A percentile compares a stretch with the other conserved stretches of the same genome.
Conservation (phyloP, 2,888 invertebrate species). For the Tridacna gigas region DNA sequence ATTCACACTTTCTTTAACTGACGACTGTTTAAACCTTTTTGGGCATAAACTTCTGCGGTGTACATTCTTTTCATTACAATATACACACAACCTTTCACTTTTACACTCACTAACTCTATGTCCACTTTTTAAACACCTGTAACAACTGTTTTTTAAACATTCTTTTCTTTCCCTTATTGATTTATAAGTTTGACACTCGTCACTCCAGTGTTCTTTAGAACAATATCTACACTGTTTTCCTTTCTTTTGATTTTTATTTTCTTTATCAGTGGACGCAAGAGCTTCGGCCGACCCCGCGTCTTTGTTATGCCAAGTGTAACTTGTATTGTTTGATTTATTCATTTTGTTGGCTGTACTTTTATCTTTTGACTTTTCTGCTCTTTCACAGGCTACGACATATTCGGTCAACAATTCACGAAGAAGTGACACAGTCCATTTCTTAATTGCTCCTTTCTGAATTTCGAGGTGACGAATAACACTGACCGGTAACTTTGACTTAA, state of each 20-base stretch:
- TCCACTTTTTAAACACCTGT: conserved; percentile 26
- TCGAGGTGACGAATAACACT: conserved; percentile 35
- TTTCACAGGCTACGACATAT: conserved; percentile 35
- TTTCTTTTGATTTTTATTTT: neutral
- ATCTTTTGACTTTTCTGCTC: conserved; percentile 8
- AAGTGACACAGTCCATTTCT: conserved; percentile 12
- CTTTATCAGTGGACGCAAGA: neutral
- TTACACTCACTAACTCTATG: conserved; percentile 8
- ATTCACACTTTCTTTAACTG: neutral
- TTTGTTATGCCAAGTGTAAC: neutral
- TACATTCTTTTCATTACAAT: conserved; percentile 7
- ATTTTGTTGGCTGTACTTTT: neutral
- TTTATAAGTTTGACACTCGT: conserved; percentile 29
- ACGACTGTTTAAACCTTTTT: conserved; percentile 25
- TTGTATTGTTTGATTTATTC: neutral
- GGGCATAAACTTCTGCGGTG: conserved; percentile 20
- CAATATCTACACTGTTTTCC: conserved; percentile 33
- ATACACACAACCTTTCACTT: neutral
- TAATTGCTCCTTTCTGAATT: conserved; percentile 35
- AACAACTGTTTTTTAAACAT: conserved; percentile 31
- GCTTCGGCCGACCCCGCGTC: neutral
- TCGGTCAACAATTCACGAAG: conserved; percentile 20
- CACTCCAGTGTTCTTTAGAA: conserved; percentile 36
- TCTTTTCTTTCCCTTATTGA: conserved; percentile 31
- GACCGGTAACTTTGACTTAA: conserved; percentile 27